These are phyloP conservation scores for Thumatha senex DNA, from an alignment of 2,888 invertebrate species.

Conservation along the genomic window DNA sequence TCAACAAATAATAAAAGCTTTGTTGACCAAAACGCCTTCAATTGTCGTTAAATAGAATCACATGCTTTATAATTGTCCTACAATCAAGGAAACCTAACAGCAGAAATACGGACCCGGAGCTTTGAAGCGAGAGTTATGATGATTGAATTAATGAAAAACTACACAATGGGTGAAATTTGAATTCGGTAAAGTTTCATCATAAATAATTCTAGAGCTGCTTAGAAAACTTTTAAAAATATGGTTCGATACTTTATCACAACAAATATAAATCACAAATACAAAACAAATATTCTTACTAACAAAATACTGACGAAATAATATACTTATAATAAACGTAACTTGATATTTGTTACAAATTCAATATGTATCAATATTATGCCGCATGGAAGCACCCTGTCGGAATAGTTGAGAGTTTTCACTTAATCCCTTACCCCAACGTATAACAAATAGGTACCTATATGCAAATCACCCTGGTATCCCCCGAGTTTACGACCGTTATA, in stretches of 20 bases:
- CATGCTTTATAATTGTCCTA: no score
- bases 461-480: constrained; percentile 54
- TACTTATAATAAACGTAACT: background rate
- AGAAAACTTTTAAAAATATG: no score
- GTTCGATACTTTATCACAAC: background rate
- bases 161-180: no score
- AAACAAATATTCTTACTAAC: constrained; percentile 1
- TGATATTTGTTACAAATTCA: constrained; percentile 21
- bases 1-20: no score
- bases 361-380: constrained; percentile 32
- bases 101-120: no score
- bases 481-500: constrained; percentile 56
- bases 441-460: constrained; percentile 39
- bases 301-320: constrained; percentile 1
- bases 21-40: no score
- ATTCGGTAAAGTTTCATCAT: no score
- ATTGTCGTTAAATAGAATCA: no score
- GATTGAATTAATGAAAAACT: no score
- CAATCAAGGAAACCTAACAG: no score
- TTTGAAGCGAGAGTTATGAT: no score
- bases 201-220: no score
- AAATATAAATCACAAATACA: constrained; percentile 1
- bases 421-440: constrained; percentile 37
- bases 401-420: constrained; percentile 46
- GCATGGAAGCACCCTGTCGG: constrained; percentile 23